Evolutionary conservation across 64 coral and sea anemone genomes (phyloP), one percentile per base, ranked within the genome.

Genomic region (Pocillopora damicornis): DNA sequence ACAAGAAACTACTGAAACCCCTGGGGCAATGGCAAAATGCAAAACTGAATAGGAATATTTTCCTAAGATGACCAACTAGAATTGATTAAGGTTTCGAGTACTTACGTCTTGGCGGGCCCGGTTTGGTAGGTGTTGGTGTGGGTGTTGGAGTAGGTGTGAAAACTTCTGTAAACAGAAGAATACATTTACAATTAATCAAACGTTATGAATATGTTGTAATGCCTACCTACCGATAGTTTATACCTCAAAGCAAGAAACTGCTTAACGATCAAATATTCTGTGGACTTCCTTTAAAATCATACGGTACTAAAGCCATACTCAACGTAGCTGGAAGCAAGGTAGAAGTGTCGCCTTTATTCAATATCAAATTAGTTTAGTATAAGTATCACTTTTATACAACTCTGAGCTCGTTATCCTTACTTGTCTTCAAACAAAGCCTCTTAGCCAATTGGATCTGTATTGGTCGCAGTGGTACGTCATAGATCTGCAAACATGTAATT

Each of bases 401-500:
- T 59, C 1, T 30, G 30, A 30, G 30, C 30, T 26, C 18, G 30
- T 58, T 20, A 51, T 13, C 9, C 83, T 74, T 76, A 57, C 87
- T 93, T 38, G 88, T 88, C 87, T 88, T 76, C 56, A 79, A 93
- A 85, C 94, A 97, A 58, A 90, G 88, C 63, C 25, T 90, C 37
- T 89, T 97, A 15, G 73, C 76, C 9, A 36, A 63, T 75, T 79
- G 87, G 13, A 97, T 86, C 65, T 93, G 94, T 22, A 51, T 72
- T 36, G 80, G 76, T 37, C 60, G 68, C 3, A 97, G 72, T 74
- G 94, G 88, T 13, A 66, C 60, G 68, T 83, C 89, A 60, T 90
- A 97, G 26, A 97, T 89, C 57, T 97, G 94, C n/a, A 93, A 37
- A 62, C 94, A 97, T 23, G 94, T 81, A 5, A 97, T 93, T 51